phyloP scores from a whole-genome alignment of 2,888 invertebrate genomes.

The Clitarchus hookeri region DNA sequence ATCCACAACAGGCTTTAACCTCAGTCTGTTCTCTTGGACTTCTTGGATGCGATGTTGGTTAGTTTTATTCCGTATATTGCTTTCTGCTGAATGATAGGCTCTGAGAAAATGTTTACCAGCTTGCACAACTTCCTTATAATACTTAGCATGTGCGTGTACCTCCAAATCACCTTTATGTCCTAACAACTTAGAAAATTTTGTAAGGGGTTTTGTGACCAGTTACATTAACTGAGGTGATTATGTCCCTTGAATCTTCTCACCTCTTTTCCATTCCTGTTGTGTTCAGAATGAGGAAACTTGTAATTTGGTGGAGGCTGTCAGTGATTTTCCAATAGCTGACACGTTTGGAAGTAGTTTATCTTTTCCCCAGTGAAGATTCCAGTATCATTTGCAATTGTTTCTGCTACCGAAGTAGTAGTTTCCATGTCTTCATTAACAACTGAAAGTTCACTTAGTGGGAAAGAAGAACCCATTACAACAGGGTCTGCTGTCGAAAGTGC shows the following conservation, averaged over 20 bases:
- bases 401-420: not conserved
- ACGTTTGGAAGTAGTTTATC: not conserved
- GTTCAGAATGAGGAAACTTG: constrained; percentile 38
- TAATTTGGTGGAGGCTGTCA: constrained; percentile 37
- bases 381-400: not conserved
- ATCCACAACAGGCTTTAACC: constrained; percentile 42
- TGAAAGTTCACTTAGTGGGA: not conserved
- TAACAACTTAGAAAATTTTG: constrained; percentile 41
- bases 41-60: constrained; percentile 33
- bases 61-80: constrained; percentile 36
- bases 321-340: constrained; percentile 16
- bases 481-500: not conserved
- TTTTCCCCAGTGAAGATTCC: not conserved
- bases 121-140: constrained; percentile 39
- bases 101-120: constrained; percentile 35
- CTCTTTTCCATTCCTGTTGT: constrained; percentile 35
- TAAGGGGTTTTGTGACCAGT: constrained; percentile 41
- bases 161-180: constrained; percentile 42
- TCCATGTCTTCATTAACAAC: not conserved
- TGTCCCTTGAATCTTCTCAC: constrained; percentile 35
- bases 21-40: constrained; percentile 41
- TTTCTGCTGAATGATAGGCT: constrained; percentile 30
- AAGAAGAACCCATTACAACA: not conserved
- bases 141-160: constrained; percentile 35
- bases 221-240: constrained; percentile 38